Percentiles rank a stretch among this genome's conserved stretches.
phyloP scores from a whole-genome alignment of 2,797 vertebrate genomes.

The Xiphophorus birchmanni region DNA sequence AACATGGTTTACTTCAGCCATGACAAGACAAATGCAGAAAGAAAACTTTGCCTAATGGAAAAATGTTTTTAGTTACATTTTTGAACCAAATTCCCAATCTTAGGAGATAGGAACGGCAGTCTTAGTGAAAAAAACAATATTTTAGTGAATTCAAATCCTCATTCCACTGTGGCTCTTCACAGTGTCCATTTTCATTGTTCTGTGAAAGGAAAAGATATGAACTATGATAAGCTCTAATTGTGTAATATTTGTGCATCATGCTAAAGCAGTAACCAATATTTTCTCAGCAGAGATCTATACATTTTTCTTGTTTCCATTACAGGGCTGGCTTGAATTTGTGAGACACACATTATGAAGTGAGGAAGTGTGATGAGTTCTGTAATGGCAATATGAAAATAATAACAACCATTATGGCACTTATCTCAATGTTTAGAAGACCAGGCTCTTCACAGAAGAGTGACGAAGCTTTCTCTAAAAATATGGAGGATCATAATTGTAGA shows the following conservation, averaged over 20 bases:
- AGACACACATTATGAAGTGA: not conserved
- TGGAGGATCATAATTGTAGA: slow-evolving; percentile 47
- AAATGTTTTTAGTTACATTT: not conserved
- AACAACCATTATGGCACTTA: slow-evolving; percentile 37
- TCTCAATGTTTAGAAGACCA: slow-evolving; percentile 49
- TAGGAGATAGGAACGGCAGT: not conserved
- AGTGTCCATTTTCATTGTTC: not conserved
- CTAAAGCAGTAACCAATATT: not conserved
- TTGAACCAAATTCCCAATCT: not conserved
- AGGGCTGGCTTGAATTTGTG: not conserved
- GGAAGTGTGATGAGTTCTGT: slow-evolving; percentile 9
- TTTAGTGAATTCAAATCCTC: not conserved
- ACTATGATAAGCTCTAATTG: not conserved
- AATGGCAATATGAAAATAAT: slow-evolving; percentile 41
- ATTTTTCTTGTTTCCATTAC: slow-evolving; percentile 1
- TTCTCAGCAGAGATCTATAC: not conserved
- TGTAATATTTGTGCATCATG: not conserved
- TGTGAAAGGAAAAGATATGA: not conserved
- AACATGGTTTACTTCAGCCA: not conserved
- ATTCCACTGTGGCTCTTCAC: not conserved
- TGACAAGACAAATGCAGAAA: not conserved
- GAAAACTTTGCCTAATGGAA: not conserved
- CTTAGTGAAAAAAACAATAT: not conserved
- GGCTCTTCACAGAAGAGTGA: slow-evolving; percentile 29
- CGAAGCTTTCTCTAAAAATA: slow-evolving; percentile 49